Base-by-base conservation (phyloP, 2,113 vertebrate genomes). In the Conger conger region DNA sequence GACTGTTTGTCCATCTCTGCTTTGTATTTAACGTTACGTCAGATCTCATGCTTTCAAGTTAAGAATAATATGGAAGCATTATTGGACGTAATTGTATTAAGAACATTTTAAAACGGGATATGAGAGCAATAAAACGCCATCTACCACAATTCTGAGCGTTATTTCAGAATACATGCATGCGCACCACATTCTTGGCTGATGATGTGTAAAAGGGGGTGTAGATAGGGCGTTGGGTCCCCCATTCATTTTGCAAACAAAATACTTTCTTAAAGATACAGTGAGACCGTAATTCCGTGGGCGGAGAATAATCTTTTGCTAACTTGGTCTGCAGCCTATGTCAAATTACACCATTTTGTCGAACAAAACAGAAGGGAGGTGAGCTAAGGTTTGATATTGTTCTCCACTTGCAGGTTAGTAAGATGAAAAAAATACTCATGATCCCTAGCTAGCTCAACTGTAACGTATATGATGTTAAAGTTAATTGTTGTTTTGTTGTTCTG, bases 201-300 rank as follows among this genome's bases (percentile, higher is more conserved):
- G 93, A 91, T 90, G 90, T 89, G 89, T 30, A 82, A n/a, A n/a
- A 84, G 87, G 87, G 86, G 89, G 82, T 84, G 86, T 87, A 90
- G 93, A 89, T 88, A 92, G 93, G 94, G 94, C 93, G 93, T 93
- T 90, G 87, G 87, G 88, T 89, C 88, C 85, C 86, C 86, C 91
- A 93, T 93, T 94, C 92, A 95, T 95, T 50, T 94, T 91, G 94
- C 89, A 87, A 93, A 90, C 86, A 88, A 85, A 88, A 86, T 50
- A 35, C 77, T 83, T 83, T 82, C 89, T 92, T 91, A 89, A 90
- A 89, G 89, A 91, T 90, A 88, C 42, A 90, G 88, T 79, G 36
- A 85, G 78, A 80, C 81, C 27, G 81, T 40, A 77, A 73, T 86
- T 8, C 84, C 57, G 50, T 85, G 80, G 88, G 82, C 30, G 82